Evolutionary conservation across 2,888 invertebrate species (phyloP).

Genomic region (Caenorhabditis macrosperma): DNA sequence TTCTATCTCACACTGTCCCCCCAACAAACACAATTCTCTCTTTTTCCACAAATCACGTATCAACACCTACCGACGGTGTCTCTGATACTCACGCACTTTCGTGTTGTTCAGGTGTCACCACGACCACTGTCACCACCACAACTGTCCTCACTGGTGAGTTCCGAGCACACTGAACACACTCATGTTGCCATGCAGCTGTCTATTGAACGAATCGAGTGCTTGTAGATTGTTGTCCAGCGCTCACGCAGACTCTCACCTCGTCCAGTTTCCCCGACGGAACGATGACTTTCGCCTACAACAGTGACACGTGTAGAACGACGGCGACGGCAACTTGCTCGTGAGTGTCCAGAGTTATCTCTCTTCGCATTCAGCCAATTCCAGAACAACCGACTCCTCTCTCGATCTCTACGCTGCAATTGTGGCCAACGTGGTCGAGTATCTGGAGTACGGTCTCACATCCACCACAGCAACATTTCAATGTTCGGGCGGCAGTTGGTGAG

Average conservation of each 20-base stretch:
- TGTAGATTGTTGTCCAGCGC: constrained; percentile 64
- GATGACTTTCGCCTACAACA: constrained; percentile 64
- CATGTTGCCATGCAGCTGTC: neutral
- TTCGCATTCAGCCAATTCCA: constrained; percentile 24
- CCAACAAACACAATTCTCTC: neutral
- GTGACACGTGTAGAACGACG: constrained; percentile 58
- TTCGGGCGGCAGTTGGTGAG: constrained; percentile 25
- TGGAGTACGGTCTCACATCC: constrained; percentile 42
- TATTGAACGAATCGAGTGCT: no score
- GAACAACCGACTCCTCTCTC: constrained; percentile 43
- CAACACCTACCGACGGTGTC: neutral
- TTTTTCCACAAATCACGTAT: neutral
- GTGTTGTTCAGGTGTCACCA: constrained; percentile 22
- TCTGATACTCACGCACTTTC: neutral
- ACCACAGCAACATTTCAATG: constrained; percentile 58
- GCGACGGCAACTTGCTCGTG: constrained; percentile 62
- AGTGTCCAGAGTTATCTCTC: constrained; percentile 6
- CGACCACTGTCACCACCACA: constrained; percentile 28
- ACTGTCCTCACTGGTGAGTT: constrained; percentile 27
- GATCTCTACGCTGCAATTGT: constrained; percentile 66
- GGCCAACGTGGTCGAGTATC: constrained; percentile 60
- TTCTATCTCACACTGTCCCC: neutral
- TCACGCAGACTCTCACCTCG: constrained; percentile 45
- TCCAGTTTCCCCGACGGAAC: constrained; percentile 62
- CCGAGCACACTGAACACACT: neutral